Evolutionary conservation across 2,797 vertebrate genomes (phyloP).

Genomic region (Chloroceryle amazona): DNA sequence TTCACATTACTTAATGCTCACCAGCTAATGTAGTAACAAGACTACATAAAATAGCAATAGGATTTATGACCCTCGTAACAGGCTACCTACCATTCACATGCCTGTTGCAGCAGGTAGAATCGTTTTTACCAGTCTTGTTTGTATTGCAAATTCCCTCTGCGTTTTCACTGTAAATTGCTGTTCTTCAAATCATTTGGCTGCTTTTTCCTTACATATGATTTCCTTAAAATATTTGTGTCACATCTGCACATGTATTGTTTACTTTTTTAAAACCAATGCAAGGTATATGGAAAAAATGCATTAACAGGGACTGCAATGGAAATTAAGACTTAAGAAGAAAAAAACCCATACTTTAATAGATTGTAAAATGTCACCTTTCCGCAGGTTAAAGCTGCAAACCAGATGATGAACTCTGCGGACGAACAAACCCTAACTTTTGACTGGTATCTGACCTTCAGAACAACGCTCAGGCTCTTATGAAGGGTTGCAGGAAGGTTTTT

Average conservation of each 20-base stretch:
- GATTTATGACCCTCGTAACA: neutral
- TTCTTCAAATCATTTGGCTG: neutral
- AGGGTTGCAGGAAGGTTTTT: rapidly evolving
- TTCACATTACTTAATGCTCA: neutral
- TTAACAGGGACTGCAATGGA: neutral
- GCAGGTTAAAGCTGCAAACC: neutral
- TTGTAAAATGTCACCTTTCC: neutral
- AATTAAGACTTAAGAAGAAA: neutral
- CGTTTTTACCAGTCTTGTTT: neutral
- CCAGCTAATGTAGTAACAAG: neutral
- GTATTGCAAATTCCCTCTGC: neutral
- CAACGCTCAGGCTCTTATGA: rapidly evolving
- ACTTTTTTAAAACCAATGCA: neutral
- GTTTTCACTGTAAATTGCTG: neutral
- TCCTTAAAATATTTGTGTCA: neutral
- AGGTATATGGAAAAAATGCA: neutral
- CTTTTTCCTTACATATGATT: neutral
- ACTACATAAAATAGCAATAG: neutral
- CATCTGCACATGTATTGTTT: neutral
- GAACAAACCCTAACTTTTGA: neutral
- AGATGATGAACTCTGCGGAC: neutral
- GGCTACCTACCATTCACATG: neutral
- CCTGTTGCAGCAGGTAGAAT: neutral
- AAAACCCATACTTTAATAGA: neutral
- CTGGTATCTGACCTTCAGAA: rapidly evolving